Base-by-base conservation (phyloP, 2,888 invertebrate genomes). In the Sycophila texana region DNA sequence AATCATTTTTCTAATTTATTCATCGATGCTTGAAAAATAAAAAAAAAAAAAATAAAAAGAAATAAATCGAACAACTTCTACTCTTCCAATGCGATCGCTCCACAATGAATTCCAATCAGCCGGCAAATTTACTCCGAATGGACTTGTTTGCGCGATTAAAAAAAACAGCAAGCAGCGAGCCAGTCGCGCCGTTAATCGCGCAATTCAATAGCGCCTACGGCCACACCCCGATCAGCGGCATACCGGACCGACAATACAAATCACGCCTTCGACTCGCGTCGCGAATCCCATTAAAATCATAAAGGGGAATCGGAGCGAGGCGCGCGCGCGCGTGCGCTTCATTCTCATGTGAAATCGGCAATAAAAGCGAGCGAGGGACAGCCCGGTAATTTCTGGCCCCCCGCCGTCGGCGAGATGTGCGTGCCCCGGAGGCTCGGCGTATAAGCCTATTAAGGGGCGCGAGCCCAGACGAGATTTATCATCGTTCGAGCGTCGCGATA, bases 391-490 rank as follows among this genome's bases (percentile, higher is more conserved):
- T 63, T 63, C 63, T 20, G 39, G 63, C 39, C 47, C 39, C 47
- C n/a, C 4, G 39, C 30, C 39, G 47, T 10, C 53, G 14, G 53
- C 14, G 53, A 16, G 53, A 53, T n/a, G 53, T n/a, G 63, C 18
- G 63, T 47, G 63, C 53, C 14, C 4, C 14, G 4, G n/a, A 53
- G 53, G 16, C 53, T 16, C 53, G n/a, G 63, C 3, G 26, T 26
- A 26, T 63, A 47, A 63, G 63, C 63, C 47, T 63, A 63, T 47
- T 63, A 63, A 63, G n/a, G 63, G n/a, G 4, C 47, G 60, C 22
- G 63, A 53, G 53, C 53, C n/a, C 63, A 39, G 39, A 18, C 18
- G 30, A 63, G 63, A 63, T 63, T 63, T 63, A 39, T 63, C 63
- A 63, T 63, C 63, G 63, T 63, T 63, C 47, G 39, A 63, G 63